A percentile compares a stretch with the other conserved stretches of the same genome.
These are phyloP conservation scores for Tachina grossa DNA, from an alignment of 2,888 invertebrate genomes.

Conservation along the genomic window DNA sequence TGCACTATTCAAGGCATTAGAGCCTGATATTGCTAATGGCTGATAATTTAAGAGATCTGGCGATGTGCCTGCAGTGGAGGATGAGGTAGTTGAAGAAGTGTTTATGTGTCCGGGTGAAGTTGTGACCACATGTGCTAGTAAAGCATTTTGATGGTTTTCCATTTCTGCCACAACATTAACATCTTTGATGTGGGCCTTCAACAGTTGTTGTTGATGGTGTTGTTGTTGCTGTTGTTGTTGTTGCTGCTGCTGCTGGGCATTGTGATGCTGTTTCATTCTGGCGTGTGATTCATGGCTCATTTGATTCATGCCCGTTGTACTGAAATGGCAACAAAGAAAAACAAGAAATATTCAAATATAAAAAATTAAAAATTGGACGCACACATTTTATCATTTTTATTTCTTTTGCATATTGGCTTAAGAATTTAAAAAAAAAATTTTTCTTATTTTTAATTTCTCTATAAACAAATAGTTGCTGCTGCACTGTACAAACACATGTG, in stretches of 20 bases:
- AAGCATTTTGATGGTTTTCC: conserved; percentile 75
- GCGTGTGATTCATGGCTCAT: conserved; percentile 82
- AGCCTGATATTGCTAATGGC: conserved; percentile 42
- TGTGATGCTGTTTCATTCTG: conserved; percentile 79
- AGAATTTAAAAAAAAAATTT: conserved; percentile 29
- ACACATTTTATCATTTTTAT: conserved; percentile 48
- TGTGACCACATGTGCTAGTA: conserved; percentile 70
- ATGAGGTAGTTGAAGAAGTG: conserved; percentile 74
- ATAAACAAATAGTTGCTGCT: conserved; percentile 61
- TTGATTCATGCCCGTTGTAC: conserved; percentile 78
- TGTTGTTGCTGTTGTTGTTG: conserved; percentile 69
- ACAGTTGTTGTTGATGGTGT: conserved; percentile 72
- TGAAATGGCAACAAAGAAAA: conserved; percentile 62
- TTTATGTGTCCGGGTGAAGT: conserved; percentile 61
- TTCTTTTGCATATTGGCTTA: conserved; percentile 67
- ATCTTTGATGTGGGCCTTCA: conserved; percentile 74
- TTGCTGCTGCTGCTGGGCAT: conserved; percentile 74
- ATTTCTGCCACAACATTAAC: conserved; percentile 72
- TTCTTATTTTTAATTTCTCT: conserved; percentile 38
- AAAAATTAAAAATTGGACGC: conserved; percentile 18
- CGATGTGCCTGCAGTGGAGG: conserved; percentile 79
- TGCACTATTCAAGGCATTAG: conserved; percentile 34
- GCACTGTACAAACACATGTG: conserved; percentile 39
- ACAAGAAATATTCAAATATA: not conserved
- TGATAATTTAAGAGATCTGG: conserved; percentile 79